A percentile compares a stretch with the other conserved stretches of the same genome.
These are phyloP conservation scores for Nesidiocoris tenuis DNA, from an alignment of 2,888 invertebrate genomes.

Conservation along the genomic window DNA sequence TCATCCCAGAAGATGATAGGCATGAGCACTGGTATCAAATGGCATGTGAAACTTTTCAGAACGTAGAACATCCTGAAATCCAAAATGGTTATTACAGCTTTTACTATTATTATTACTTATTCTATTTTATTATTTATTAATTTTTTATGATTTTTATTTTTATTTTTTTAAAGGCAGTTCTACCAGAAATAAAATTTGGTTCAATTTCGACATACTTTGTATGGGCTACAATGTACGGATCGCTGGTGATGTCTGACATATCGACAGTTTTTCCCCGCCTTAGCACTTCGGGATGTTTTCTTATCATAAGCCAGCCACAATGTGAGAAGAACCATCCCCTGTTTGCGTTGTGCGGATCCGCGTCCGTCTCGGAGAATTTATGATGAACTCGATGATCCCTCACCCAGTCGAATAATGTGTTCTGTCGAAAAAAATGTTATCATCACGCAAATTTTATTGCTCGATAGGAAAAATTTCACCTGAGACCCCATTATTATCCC, in stretches of 20 bases:
- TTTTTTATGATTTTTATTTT: too few relatives aligned
- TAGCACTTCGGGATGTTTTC: conserved; percentile 83
- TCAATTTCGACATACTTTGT: conserved; percentile 61
- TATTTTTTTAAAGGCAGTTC: too few relatives aligned
- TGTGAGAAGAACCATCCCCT: conserved; percentile 91
- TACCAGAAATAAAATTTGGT: too few relatives aligned
- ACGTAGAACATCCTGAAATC: conserved; percentile 60
- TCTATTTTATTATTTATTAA: too few relatives aligned
- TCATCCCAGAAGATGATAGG: conserved; percentile 63
- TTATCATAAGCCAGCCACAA: conserved; percentile 88
- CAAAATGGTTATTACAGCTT: conserved; percentile 33
- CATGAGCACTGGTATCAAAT: conserved; percentile 60
- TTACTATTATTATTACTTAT: too few relatives aligned
- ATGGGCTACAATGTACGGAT: conserved; percentile 77
- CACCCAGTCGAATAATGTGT: conserved; percentile 70
- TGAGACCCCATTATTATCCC: too few relatives aligned
- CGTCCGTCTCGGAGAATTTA: conserved; percentile 72
- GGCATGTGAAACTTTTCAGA: conserved; percentile 59
- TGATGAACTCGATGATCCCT: conserved; percentile 75
- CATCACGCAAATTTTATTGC: neutral
- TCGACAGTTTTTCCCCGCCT: conserved; percentile 76
- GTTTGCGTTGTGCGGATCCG: conserved; percentile 78
- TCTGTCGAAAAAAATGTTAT: conserved; percentile 57
- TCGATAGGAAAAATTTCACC: neutral
- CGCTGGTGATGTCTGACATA: conserved; percentile 73